Conservation (phyloP, 2,113 vertebrate genomes). For the Sakesphorus luctuosus region DNA sequence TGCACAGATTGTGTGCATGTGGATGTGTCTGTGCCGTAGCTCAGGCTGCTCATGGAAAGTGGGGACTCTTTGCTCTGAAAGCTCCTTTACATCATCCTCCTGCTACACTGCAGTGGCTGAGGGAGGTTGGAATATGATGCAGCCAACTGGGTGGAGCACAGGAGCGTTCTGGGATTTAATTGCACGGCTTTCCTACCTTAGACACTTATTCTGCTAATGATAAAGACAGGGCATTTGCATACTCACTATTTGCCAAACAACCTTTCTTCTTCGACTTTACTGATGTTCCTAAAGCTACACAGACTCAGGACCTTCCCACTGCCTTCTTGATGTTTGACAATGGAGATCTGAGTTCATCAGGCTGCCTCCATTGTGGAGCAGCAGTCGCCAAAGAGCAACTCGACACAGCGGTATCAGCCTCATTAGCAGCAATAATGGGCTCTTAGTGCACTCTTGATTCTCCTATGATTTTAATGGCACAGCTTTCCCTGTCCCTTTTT, state of each 20-base stretch:
- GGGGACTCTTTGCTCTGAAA: not conserved
- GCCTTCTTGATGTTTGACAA: conserved; percentile 3
- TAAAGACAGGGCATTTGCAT: not conserved
- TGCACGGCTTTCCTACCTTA: not conserved
- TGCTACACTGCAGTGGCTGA: not conserved
- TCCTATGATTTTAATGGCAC: conserved; percentile 49
- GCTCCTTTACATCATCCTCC: not conserved
- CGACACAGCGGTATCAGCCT: conserved; percentile 34
- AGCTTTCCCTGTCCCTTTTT: not conserved
- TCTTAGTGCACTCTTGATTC: conserved; percentile 51
- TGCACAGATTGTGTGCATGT: not conserved
- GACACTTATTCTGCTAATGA: rapidly evolving
- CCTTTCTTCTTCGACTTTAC: not conserved
- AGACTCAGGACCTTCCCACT: not conserved
- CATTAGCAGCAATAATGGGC: conserved; percentile 53
- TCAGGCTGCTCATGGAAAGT: not conserved
- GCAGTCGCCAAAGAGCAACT: conserved; percentile 48
- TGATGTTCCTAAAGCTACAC: not conserved
- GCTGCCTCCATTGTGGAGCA: conserved; percentile 9
- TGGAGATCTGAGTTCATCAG: not conserved
- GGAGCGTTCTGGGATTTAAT: not conserved
- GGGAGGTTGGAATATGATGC: not conserved
- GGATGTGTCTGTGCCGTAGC: not conserved
- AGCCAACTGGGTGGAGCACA: not conserved
- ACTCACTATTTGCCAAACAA: not conserved